Base-by-base conservation (phyloP, 1,140 invertebrate genomes). In the Mya arenaria region DNA sequence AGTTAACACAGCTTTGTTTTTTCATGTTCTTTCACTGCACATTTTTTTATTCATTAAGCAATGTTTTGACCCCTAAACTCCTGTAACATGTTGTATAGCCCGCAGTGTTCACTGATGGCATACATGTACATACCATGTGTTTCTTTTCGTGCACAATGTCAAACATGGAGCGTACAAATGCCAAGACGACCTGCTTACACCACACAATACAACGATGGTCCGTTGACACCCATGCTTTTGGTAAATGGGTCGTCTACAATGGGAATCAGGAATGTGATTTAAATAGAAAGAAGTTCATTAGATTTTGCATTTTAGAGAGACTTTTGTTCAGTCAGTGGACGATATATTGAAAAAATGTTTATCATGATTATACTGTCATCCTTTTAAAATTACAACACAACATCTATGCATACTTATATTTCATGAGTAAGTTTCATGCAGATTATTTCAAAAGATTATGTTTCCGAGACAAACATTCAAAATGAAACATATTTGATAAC, bases 141-240 rank as follows among this genome's bases (percentile, higher is more conserved):
- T 87, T 91, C 28, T 85, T 86, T 23, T 60, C 66, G 65, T 97
- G 95, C 1, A 97, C 94, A 55, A 95, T 95, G 90, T 97, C 96
- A 93, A 98, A 98, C 3, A 99, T 92, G 62, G 96, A 95, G 88
- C 96, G 93, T 34, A 96, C 95, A 55, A 97, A 94, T 0, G 95
- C 94, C 87, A 98, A 90, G 13, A 98, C 95, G 30, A 98, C 93
- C 92, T 98, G 97, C 88, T 97, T 97, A 90, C 98, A 99, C 91
- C 89, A 93, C 28, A 92, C 91, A 80, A 89, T 86, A 87, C 92
- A 92, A 6, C 97, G 93, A 93, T 99, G 98, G 92, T 98, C 97
- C 15, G 96, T 96, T 8, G 97, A 96, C 32, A 96, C 94, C 96
- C 97, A 98, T 15, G 96, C 96, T 44, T 94, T 95, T 0, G 97